Evolutionary conservation across 2,888 invertebrate species (phyloP), one percentile per base, ranked within the genome.

Genomic region (Synanthedon formicaeformis): DNA sequence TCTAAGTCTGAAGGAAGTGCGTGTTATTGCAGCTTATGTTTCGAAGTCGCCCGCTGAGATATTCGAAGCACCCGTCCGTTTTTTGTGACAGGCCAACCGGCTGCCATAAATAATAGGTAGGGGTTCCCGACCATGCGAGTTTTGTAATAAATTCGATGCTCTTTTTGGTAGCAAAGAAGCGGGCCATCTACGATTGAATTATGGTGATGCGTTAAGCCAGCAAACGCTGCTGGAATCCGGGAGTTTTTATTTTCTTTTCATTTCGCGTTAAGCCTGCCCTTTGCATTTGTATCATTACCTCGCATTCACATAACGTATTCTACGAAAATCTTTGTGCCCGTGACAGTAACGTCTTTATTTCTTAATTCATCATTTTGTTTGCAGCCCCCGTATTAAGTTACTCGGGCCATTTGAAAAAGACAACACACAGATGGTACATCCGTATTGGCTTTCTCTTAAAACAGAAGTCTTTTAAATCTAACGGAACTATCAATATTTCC

Each of bases 81-180:
- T 87, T 87, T 87, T 86, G 82, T 85, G 84, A 85, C 84, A 85
- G 84, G 82, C 84, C 81, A 81, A 86, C 81, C 76, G 79, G 82
- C 74, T 80, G 84, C 84, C 85, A 87, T 87, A 87, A 87, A 87
- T 87, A 87, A 87, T 86, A 87, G 84, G 82, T 80, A 82, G 86
- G 85, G 83, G 79, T 77, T 81, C 78, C 73, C 75, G 75, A 75
- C 74, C 69, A 73, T 73, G 77, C 73, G 75, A 74, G 81, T 83
- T 80, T 85, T 83, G 85, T 86, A 81, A 84, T 85, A 85, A 86
- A 86, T 84, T 80, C 75, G 81, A 79, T 85, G 86, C 81, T 86
- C 86, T 81, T 87, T 79, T 86, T 81, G 79, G 83, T 80, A 83
- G 78, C 80, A 74, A 78, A 78, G 76, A 73, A 82, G 69, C 76